Evolutionary conservation across 2,113 vertebrate genomes (phyloP).

Genomic region (Bufo gargarizans): DNA sequence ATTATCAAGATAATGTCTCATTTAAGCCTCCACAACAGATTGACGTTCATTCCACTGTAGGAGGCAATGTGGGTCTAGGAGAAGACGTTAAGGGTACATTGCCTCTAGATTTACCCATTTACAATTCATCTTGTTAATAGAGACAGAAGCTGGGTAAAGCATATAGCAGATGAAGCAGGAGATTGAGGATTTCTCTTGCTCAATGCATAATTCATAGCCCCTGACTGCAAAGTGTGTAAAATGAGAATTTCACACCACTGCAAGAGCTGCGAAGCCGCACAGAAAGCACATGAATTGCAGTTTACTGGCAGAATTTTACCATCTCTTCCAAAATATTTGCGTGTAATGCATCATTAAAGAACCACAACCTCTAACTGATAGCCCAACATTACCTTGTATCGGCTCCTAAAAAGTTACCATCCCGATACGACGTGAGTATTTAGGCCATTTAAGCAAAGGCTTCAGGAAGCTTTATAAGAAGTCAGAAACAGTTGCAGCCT

Average conservation of each 20-base stretch:
- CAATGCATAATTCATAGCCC: conserved; percentile 99
- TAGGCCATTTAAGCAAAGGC: conserved; percentile 78
- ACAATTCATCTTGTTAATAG: conserved; percentile 99
- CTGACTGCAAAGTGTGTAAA: conserved; percentile 98
- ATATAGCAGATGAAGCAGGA: conserved; percentile 96
- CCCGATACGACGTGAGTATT: conserved; percentile 82
- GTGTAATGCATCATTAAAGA: conserved; percentile 82
- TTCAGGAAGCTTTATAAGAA: conserved; percentile 36
- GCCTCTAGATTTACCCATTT: conserved; percentile 91
- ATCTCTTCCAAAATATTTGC: conserved; percentile 81
- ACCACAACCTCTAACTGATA: conserved; percentile 81
- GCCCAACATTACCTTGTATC: conserved; percentile 66
- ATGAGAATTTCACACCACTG: conserved; percentile 99
- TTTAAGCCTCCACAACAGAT: neutral
- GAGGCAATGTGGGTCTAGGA: conserved; percentile 74
- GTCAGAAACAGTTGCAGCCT: neutral
- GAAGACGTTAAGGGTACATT: conserved; percentile 91
- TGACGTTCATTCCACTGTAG: conserved; percentile 6
- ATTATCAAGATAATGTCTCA: conserved; percentile 5
- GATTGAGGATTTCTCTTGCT: conserved; percentile 97
- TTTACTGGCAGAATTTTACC: conserved; percentile 82
- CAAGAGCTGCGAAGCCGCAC: conserved; percentile 88
- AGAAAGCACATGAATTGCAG: conserved; percentile 84
- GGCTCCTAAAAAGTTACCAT: conserved; percentile 79
- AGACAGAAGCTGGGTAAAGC: conserved; percentile 96